Conservation (phyloP, 2,797 vertebrate genomes). For the Melanotaenia pygmaea region DNA sequence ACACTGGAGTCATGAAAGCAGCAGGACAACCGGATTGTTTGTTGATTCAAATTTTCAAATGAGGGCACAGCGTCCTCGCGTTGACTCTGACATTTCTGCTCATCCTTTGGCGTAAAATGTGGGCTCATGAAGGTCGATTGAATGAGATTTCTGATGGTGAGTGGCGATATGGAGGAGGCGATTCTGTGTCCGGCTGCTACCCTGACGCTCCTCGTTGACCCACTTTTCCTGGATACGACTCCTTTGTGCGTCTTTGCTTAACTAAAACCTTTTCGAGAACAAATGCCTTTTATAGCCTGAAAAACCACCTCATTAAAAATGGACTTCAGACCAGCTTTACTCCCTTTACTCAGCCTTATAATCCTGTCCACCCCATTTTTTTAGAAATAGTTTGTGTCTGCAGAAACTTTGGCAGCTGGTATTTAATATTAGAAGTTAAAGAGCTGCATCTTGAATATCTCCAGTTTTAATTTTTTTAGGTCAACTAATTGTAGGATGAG, state of each 20-base stretch:
- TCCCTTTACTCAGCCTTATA: slow-evolving; percentile 8
- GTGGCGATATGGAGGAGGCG: neutral
- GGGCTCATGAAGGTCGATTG: slow-evolving; percentile 33
- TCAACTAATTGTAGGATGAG: neutral
- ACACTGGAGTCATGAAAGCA: slow-evolving; percentile 29
- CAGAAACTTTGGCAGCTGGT: slow-evolving; percentile 8
- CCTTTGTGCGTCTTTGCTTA: neutral
- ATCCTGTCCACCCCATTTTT: neutral
- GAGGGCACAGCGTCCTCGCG: slow-evolving; percentile 28
- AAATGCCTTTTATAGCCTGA: neutral
- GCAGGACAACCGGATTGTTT: slow-evolving; percentile 46
- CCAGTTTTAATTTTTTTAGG: neutral
- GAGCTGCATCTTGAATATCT: neutral
- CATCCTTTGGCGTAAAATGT: slow-evolving; percentile 36
- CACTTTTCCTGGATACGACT: neutral
- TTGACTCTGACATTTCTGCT: slow-evolving; percentile 55
- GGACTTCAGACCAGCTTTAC: neutral
- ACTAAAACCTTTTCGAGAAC: neutral
- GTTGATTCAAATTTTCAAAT: slow-evolving; percentile 29
- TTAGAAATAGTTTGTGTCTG: neutral
- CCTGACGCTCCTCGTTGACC: neutral
- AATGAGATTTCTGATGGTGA: slow-evolving; percentile 15
- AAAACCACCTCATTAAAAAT: neutral
- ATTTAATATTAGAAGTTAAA: slow-evolving; percentile 9
- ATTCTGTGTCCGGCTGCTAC: slow-evolving; percentile 41